Percentiles rank a stretch among this genome's conserved stretches.
These are phyloP conservation scores for Nothocercus nigrocapillus DNA, from an alignment of 2,113 vertebrate species.

Conservation along the genomic window DNA sequence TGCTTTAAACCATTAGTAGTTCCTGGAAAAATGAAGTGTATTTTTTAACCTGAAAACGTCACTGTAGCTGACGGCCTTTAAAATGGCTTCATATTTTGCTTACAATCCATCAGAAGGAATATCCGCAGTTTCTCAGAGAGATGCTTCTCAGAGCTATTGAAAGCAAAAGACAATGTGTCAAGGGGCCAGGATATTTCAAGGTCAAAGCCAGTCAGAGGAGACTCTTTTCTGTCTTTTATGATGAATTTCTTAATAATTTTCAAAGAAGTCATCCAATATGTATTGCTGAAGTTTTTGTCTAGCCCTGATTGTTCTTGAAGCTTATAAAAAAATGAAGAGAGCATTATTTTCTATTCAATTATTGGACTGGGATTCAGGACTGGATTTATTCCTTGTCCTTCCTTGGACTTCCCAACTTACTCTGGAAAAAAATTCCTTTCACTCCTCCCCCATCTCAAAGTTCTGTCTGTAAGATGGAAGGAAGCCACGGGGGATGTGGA, in stretches of 20 bases:
- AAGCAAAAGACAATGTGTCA: neutral
- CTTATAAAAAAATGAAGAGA: neutral
- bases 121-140: neutral
- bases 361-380: neutral
- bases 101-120: neutral
- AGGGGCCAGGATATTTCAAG: constrained; percentile 38
- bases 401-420: neutral
- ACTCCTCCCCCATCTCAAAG: neutral
- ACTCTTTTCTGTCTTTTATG: constrained; percentile 31
- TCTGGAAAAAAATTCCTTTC: neutral
- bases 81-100: constrained; percentile 37
- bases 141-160: neutral
- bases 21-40: constrained; percentile 22
- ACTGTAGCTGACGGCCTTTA: constrained; percentile 12
- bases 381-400: neutral
- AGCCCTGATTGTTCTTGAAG: neutral
- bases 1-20: constrained; percentile 20
- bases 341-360: neutral
- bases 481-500: rapidly evolving
- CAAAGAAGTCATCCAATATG: neutral
- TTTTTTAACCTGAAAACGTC: constrained; percentile 33
- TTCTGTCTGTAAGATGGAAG: neutral
- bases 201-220: constrained; percentile 34
- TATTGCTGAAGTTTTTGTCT: neutral
- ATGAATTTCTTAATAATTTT: constrained; percentile 66